These are phyloP conservation scores for Streptopelia turtur DNA, from an alignment of 2,797 vertebrate species.

Conservation along the genomic window DNA sequence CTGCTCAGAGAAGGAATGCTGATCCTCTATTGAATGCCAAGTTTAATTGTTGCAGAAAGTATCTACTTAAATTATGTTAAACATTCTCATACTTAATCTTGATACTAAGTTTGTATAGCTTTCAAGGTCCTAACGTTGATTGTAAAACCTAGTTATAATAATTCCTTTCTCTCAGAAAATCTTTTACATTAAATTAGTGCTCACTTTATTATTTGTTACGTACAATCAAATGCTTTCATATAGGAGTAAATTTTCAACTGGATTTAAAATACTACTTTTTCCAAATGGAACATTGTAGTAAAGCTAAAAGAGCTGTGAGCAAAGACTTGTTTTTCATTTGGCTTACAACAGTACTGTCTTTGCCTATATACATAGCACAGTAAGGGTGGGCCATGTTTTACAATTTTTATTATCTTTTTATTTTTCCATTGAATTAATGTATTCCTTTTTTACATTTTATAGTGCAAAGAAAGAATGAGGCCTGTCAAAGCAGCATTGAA, in stretches of 20 bases:
- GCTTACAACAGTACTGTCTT: neutral
- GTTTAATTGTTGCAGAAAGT: neutral
- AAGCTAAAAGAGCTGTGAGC: neutral
- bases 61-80: neutral
- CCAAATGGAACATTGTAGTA: neutral
- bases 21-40: neutral
- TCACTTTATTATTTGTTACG: neutral
- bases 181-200: neutral
- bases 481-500: conserved; percentile 98
- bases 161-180: neutral
- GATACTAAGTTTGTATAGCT: neutral
- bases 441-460: conserved; percentile 2
- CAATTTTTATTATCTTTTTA: neutral
- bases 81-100: neutral
- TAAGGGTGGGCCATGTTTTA: neutral
- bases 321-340: neutral
- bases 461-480: conserved; percentile 99
- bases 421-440: neutral
- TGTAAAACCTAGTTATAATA: neutral
- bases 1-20: neutral
- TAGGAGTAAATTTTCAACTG: neutral
- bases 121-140: neutral
- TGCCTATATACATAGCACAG: neutral
- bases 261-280: neutral
- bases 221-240: neutral